phyloP scores from a whole-genome alignment of 2,888 invertebrate genomes.

The Tiliacea citrago region DNA sequence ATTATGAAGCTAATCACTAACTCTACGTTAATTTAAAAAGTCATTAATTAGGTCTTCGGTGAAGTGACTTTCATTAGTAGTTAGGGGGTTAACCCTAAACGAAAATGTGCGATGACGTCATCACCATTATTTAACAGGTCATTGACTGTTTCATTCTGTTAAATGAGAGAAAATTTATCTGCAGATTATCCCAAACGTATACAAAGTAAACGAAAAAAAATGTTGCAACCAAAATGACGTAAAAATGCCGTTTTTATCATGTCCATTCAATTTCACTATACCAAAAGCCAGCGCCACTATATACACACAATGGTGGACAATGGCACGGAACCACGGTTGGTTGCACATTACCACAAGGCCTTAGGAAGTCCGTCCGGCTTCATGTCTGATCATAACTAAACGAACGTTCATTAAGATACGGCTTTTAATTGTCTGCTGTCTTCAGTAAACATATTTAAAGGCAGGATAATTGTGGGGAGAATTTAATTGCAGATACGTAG shows the following conservation, averaged over 20 bases:
- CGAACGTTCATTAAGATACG: constrained; percentile 46
- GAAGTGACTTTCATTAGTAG: neutral
- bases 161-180: neutral
- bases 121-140: neutral
- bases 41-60: neutral
- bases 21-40: neutral
- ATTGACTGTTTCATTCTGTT: neutral
- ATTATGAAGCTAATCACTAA: constrained; percentile 1
- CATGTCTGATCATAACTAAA: constrained; percentile 63
- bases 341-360: constrained; percentile 60
- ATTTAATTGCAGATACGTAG: constrained; percentile 3
- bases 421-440: constrained; percentile 57
- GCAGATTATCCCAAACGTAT: neutral
- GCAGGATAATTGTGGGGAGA: constrained; percentile 23
- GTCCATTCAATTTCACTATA: constrained; percentile 51
- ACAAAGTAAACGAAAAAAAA: neutral
- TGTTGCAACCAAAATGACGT: neutral
- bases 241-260: constrained; percentile 38
- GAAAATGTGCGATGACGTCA: neutral
- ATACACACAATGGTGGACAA: constrained; percentile 58
- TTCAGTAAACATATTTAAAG: constrained; percentile 24
- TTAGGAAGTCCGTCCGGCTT: constrained; percentile 67
- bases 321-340: constrained; percentile 62
- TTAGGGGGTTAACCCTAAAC: neutral
- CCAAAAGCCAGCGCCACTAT: constrained; percentile 42